A percentile compares a stretch with the other conserved stretches of the same genome.
Evolutionary conservation across 1,140 invertebrate genomes (phyloP).

Genomic region (Geopemphigus sp.): DNA sequence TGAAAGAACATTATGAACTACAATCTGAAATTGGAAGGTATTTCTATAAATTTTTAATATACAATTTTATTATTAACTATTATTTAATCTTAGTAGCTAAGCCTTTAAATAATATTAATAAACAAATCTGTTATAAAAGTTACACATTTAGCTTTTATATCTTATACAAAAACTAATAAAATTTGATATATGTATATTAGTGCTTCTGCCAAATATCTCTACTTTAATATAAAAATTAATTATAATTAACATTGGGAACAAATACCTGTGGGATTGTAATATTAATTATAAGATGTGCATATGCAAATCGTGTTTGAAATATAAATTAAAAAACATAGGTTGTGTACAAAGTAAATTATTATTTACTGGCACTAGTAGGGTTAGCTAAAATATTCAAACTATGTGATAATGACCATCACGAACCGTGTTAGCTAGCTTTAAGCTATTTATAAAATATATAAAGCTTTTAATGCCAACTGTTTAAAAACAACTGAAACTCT

Average conservation of each 20-base stretch:
- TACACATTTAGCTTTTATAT: background rate
- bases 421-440: constrained; percentile 34
- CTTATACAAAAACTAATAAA: background rate
- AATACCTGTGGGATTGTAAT: background rate
- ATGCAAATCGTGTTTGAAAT: background rate
- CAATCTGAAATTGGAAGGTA: constrained; percentile 67
- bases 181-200: background rate
- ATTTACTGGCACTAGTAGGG: constrained; percentile 37
- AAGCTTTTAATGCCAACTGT: constrained; percentile 49
- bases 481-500: constrained; percentile 41
- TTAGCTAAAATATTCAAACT: constrained; percentile 22
- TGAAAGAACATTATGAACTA: constrained; percentile 77
- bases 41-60: background rate
- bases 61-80: background rate
- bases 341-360: constrained; percentile 35
- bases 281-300: constrained; percentile 6
- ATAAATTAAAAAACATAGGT: constrained; percentile 9
- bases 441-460: constrained; percentile 46
- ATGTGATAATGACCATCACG: constrained; percentile 45
- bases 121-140: background rate
- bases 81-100: background rate
- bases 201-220: background rate
- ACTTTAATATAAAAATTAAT: background rate
- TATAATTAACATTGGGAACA: background rate
- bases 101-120: background rate